A percentile compares a stretch with the other conserved stretches of the same genome.
These are phyloP conservation scores for Camponotus vicinus DNA, from an alignment of 1,140 invertebrate species.

Conservation along the genomic window DNA sequence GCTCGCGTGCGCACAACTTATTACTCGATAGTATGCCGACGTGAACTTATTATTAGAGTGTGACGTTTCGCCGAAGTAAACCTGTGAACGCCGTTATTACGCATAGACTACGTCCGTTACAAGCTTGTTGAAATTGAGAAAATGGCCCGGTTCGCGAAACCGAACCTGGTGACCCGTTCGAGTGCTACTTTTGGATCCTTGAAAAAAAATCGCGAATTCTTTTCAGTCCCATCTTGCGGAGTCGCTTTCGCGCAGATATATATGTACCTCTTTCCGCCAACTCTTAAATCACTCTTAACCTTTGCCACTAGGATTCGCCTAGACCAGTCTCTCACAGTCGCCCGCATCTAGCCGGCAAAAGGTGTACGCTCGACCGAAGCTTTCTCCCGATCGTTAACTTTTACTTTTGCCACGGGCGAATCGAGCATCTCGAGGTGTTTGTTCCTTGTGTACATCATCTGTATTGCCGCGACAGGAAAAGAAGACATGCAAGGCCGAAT, in stretches of 20 bases:
- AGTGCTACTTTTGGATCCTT: conserved; percentile 23
- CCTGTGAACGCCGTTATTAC: conserved; percentile 52
- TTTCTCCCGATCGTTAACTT: conserved; percentile 84
- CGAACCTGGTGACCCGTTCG: neutral
- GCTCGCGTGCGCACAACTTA: conserved; percentile 80
- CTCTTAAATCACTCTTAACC: conserved; percentile 53
- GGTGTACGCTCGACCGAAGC: conserved; percentile 59
- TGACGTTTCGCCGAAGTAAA: conserved; percentile 77
- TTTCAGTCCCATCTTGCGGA: neutral
- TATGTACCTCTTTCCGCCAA: neutral
- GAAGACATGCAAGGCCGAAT: neutral
- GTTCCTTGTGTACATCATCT: no score
- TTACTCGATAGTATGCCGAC: conserved; percentile 70
- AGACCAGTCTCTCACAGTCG: conserved; percentile 31
- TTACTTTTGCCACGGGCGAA: conserved; percentile 85
- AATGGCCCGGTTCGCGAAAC: neutral
- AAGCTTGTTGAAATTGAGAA: conserved; percentile 6
- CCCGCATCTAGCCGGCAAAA: conserved; percentile 14
- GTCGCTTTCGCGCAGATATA: neutral
- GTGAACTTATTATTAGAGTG: conserved; percentile 81
- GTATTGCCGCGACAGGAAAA: neutral
- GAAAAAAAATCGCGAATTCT: neutral
- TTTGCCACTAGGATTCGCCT: conserved; percentile 45
- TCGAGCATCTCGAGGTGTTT: conserved; percentile 67
- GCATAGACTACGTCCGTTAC: neutral